A percentile compares a stretch with the other conserved stretches of the same genome.
Evolutionary conservation across 2,113 vertebrate genomes (phyloP).

Genomic region (Chinchilla lanigera): DNA sequence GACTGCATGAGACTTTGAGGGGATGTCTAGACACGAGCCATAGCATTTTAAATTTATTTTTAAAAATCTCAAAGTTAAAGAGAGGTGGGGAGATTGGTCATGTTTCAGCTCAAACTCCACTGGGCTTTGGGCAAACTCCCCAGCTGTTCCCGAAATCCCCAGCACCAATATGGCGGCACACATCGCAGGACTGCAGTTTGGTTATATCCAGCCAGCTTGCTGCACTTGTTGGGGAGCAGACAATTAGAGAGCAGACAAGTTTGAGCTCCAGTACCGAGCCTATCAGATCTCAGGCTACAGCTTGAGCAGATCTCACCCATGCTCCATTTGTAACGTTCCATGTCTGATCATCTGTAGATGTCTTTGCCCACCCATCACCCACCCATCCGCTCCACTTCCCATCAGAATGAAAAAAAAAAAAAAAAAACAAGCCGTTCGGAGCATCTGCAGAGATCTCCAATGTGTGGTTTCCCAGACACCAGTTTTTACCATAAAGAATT

Average conservation of each 20-base stretch:
- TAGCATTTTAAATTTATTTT: neutral
- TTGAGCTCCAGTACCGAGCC: neutral
- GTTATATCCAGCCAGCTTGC: neutral
- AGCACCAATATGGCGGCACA: neutral
- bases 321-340: neutral
- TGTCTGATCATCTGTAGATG: fast-evolving
- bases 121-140: neutral
- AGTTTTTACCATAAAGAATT: neutral
- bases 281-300: fast-evolving
- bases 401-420: neutral
- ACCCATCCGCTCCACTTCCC: neutral
- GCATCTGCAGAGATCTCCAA: fast-evolving
- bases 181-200: too few species aligned
- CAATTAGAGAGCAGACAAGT: neutral
- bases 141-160: neutral
- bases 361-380: neutral
- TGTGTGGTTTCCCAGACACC: neutral
- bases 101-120: neutral
- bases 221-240: too few species aligned
- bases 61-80: neutral
- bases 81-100: neutral
- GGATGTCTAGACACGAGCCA: neutral
- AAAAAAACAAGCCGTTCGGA: neutral
- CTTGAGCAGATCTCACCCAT: neutral
- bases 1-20: neutral